Evolutionary conservation across 1,140 invertebrate genomes (phyloP), one percentile per base, ranked within the genome.

Genomic region (Drosophila paulistorum): DNA sequence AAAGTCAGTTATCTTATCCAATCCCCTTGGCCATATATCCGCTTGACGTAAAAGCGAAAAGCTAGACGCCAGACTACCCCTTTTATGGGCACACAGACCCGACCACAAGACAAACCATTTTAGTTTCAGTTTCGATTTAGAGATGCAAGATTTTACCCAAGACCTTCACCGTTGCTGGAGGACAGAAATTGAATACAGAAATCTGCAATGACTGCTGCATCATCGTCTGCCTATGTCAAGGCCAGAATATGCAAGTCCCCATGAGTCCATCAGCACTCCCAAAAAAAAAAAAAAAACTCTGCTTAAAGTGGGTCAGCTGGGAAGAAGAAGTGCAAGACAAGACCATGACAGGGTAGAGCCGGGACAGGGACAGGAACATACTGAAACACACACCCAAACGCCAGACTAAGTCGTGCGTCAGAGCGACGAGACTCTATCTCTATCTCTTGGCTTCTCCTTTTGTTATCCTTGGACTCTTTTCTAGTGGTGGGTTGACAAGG

Each of bases 1-100:
- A 30, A 30, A 68, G 73, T 26, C 68, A 61, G 70, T 23, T 80
- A 79, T 81, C 81, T 85, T 85, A 81, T 85, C 81, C 81, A 71
- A 70, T 55, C 60, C 59, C 57, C 55, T 57, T 14, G 23, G 39
- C 17, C 45, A 48, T 17, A 23, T 11, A 51, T 45, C 42, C 6
- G 14, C 13, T 42, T 37, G 35, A 42, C n/a, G 41, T 42, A 42
- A n/a, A 55, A 54, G 30, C 35, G 0, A 37, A 37, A 35, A 37
- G 11, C 65, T 59, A 41, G 61, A 41, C 62, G n/a, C 20, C 48
- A 63, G 62, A 66, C 20, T 54, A 80, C 65, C 65, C 81, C 80
- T 64, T 80, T 84, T 84, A 84, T 74, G 81, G 81, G 10, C 9
- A 51, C 9, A 13, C 7, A 48, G 45, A 20, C n/a, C 17, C 20